A percentile compares a stretch with the other conserved stretches of the same genome.
Evolutionary conservation across 1,140 invertebrate species (phyloP).

Genomic region (Leptinotarsa lineolata): DNA sequence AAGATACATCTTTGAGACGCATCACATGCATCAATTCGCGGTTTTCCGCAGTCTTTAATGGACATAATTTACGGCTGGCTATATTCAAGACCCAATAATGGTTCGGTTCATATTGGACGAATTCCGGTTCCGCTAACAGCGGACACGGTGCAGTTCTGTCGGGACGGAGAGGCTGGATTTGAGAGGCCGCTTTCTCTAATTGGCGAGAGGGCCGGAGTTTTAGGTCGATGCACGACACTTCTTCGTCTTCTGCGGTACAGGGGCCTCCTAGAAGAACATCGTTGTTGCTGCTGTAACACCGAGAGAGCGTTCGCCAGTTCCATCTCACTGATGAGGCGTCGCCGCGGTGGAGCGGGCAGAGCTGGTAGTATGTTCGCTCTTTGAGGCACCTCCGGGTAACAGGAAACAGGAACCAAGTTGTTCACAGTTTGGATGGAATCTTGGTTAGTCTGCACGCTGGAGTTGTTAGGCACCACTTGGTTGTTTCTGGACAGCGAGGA

Average conservation of each 20-base stretch:
- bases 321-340: slow-evolving; percentile 48
- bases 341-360: slow-evolving; percentile 45
- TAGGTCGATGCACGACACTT: slow-evolving; percentile 55
- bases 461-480: slow-evolving; percentile 51
- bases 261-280: slow-evolving; percentile 37
- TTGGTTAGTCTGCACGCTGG: slow-evolving; percentile 20
- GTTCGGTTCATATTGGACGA: slow-evolving; percentile 43
- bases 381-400: slow-evolving; percentile 40
- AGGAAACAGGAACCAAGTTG: slow-evolving; percentile 46
- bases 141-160: slow-evolving; percentile 53
- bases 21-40: neutral
- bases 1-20: no score
- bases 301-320: slow-evolving; percentile 50
- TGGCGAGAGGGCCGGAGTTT: slow-evolving; percentile 67
- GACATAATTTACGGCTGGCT: neutral
- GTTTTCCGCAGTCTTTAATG: neutral
- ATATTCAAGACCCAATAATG: neutral
- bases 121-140: slow-evolving; percentile 45
- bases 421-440: slow-evolving; percentile 45
- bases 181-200: slow-evolving; percentile 75
- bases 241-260: slow-evolving; percentile 48
- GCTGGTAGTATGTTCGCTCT: slow-evolving; percentile 42
- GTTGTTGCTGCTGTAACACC: slow-evolving; percentile 47
- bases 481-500: slow-evolving; percentile 46
- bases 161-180: slow-evolving; percentile 70